Base-by-base conservation (phyloP, 2,888 invertebrate species). In the Muschampia plurimacula region DNA sequence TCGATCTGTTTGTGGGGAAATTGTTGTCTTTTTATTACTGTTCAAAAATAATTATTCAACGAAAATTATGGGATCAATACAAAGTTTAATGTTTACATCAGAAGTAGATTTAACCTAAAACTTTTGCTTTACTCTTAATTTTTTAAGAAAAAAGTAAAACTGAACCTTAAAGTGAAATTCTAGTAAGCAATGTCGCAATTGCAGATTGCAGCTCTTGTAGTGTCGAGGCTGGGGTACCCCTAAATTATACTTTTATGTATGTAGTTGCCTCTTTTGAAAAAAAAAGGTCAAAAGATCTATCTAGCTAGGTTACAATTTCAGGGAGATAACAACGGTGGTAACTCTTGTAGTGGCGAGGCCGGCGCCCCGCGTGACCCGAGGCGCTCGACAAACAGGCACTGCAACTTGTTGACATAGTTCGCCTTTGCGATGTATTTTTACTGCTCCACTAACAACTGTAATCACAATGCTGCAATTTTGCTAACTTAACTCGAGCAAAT, bases 371-470 rank as follows among this genome's bases (percentile, higher is more conserved):
- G 28, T 32, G 59, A 59, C 59, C 59, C 59, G 59, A 12, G 28
- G 6, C 32, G 32, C 59, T 39, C 69, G 39, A 52, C 63, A 64
- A 63, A 57, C 69, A 59, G 57, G 12, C 70, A 39, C 70, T 36
- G 70, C 65, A 65, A 66, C 66, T 66, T 71, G 71, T 71, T 71
- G 71, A 71, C 71, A 71, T 66, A 60, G 60, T 71, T 66, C 66
- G 39, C 66, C 15, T 41, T 39, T 12, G 49, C 60, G 32, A 36
- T 39, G 62, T 60, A 59, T 64, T 64, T 28, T 60, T 22, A 41
- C 70, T 44, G 70, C 70, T 60, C 49, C 60, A 28, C 66, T 71
- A 66, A 67, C 71, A 52, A 66, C 66, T 66, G 49, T 66, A 66
- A 72, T 72, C 60, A 62, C 66, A 66, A 60, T 72, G 60, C 60